Percentiles rank a stretch among this genome's conserved stretches.
phyloP scores from a whole-genome alignment of 2,113 vertebrate genomes.

The Lycaon pictus region DNA sequence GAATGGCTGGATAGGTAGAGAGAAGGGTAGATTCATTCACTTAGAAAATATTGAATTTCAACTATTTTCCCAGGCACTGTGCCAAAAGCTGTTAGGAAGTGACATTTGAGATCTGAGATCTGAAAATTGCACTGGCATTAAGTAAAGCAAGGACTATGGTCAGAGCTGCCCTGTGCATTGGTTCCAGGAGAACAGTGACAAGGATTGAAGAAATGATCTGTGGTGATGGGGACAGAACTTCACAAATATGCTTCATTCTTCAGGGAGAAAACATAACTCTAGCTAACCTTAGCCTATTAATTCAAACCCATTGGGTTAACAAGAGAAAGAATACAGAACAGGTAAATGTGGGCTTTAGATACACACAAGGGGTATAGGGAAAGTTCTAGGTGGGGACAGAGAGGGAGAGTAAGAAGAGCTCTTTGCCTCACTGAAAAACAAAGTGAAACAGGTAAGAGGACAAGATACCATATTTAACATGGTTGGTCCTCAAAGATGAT shows the following conservation, averaged over 20 bases:
- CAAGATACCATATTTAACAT: neutral
- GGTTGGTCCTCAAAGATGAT: neutral
- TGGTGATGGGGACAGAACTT: neutral
- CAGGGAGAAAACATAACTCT: neutral
- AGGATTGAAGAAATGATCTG: neutral
- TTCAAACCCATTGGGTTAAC: neutral
- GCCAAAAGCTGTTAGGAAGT: neutral
- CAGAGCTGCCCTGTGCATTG: neutral
- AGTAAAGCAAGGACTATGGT: neutral
- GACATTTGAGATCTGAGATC: neutral
- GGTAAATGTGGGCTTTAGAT: neutral
- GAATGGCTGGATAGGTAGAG: neutral
- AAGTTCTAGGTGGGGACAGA: neutral
- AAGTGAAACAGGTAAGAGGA: neutral
- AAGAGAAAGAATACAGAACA: neutral
- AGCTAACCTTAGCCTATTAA: neutral
- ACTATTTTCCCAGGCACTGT: neutral
- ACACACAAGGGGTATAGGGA: neutral
- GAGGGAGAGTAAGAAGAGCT: neutral
- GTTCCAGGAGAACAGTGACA: neutral
- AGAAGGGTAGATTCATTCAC: neutral
- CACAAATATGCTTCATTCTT: neutral
- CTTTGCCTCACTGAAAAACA: neutral
- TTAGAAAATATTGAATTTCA: conserved; percentile 14
- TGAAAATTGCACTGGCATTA: neutral